Percentiles rank a stretch among this genome's conserved stretches.
phyloP scores from a whole-genome alignment of 1,140 invertebrate genomes.

The Hylyphantes graminicola region DNA sequence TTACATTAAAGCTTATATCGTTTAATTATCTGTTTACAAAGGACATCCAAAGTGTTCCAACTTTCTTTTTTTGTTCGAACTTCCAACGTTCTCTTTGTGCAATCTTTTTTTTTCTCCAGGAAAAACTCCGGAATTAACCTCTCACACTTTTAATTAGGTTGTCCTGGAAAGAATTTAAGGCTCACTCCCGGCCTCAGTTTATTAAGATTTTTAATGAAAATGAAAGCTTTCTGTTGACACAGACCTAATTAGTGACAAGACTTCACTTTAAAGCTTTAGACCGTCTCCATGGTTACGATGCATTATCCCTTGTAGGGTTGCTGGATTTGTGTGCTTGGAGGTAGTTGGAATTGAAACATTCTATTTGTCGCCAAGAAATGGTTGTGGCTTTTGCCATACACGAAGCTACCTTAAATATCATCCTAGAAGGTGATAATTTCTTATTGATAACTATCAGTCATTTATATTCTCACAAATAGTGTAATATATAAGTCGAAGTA shows the following conservation, averaged over 20 bases:
- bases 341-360: not conserved
- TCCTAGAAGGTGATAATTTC: too few relatives aligned
- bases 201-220: constrained; percentile 55
- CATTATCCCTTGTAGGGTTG: constrained; percentile 29
- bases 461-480: too few relatives aligned
- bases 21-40: constrained; percentile 40
- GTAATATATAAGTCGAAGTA: too few relatives aligned
- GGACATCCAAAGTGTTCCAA: not conserved
- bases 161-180: constrained; percentile 31
- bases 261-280: constrained; percentile 36
- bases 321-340: constrained; percentile 7
- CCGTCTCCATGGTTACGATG: constrained; percentile 11
- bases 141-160: constrained; percentile 56
- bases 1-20: not conserved
- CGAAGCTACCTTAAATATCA: too few relatives aligned
- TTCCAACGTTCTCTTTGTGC: not conserved
- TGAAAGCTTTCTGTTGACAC: constrained; percentile 44
- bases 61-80: not conserved
- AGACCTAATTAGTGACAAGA: constrained; percentile 38
- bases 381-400: too few relatives aligned
- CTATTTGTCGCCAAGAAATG: constrained; percentile 5
- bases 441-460: too few relatives aligned
- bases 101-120: not conserved
- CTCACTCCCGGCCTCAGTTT: constrained; percentile 14
- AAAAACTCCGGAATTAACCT: constrained; percentile 41